Percentiles rank a stretch among this genome's conserved stretches.
Conservation (phyloP, 2,113 vertebrate species). For the Cacatua alba region DNA sequence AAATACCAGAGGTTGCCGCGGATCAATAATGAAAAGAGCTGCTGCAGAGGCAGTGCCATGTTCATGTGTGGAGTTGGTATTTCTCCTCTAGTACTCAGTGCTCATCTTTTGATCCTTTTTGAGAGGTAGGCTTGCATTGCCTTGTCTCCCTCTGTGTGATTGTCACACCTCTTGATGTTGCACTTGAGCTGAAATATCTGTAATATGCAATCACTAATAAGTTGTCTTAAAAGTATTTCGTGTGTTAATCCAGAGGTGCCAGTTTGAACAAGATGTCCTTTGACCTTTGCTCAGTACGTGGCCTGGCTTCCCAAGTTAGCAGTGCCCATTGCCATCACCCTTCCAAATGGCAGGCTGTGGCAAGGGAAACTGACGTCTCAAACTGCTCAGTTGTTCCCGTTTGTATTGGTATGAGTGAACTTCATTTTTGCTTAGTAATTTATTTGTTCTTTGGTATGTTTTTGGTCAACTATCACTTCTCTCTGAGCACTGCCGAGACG, state of each 20-base stretch:
- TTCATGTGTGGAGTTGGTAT: background rate
- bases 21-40: background rate
- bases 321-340: rapidly evolving
- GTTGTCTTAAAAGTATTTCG: background rate
- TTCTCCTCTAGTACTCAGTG: background rate
- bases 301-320: background rate
- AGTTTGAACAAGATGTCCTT: background rate
- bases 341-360: background rate
- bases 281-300: rapidly evolving
- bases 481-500: background rate
- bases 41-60: background rate
- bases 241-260: background rate
- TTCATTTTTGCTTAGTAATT: background rate
- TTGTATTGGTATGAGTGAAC: background rate
- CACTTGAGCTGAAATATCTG: background rate
- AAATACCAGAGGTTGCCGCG: background rate
- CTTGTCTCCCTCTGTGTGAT: background rate
- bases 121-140: background rate
- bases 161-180: background rate
- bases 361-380: background rate
- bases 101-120: background rate
- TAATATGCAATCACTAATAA: background rate
- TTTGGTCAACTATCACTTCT: background rate
- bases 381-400: background rate
- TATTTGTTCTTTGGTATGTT: background rate